These are phyloP conservation scores for Ciconia boyciana DNA, from an alignment of 2,113 vertebrate genomes.

Conservation along the genomic window DNA sequence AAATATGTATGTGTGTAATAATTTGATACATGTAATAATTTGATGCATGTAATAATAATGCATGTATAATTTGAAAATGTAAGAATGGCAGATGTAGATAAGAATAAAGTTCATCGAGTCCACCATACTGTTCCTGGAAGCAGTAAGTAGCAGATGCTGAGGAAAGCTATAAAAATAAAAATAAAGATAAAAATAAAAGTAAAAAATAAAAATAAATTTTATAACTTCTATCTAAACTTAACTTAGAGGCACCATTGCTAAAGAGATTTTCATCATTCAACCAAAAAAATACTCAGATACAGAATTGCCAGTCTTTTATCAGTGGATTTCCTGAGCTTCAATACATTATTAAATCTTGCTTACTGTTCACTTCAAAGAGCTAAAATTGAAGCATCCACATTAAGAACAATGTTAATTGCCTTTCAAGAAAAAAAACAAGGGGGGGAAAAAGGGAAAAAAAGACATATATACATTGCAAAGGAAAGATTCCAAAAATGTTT, in stretches of 20 bases:
- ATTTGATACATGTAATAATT: no score
- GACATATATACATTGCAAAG: neutral
- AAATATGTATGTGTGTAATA: neutral
- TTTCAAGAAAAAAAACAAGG: neutral
- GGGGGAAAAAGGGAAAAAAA: no score
- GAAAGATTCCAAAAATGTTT: neutral
- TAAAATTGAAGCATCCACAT: neutral
- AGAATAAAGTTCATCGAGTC: neutral
- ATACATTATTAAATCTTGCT: neutral
- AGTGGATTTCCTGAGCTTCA: neutral
- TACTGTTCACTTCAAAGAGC: neutral
- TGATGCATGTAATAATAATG: no score
- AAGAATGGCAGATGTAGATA: neutral
- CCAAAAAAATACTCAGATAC: neutral
- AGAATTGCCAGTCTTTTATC: neutral
- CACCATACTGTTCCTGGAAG: neutral
- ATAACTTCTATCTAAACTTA: neutral
- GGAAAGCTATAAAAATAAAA: neutral
- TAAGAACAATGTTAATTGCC: neutral
- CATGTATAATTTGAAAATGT: neutral
- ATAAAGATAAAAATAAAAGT: neutral
- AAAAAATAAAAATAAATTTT: neutral
- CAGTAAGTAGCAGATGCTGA: neutral
- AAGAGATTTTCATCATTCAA: neutral
- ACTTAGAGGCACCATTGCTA: neutral